Base-by-base conservation (phyloP, 2,888 invertebrate species). In the Lapara coniferarum region DNA sequence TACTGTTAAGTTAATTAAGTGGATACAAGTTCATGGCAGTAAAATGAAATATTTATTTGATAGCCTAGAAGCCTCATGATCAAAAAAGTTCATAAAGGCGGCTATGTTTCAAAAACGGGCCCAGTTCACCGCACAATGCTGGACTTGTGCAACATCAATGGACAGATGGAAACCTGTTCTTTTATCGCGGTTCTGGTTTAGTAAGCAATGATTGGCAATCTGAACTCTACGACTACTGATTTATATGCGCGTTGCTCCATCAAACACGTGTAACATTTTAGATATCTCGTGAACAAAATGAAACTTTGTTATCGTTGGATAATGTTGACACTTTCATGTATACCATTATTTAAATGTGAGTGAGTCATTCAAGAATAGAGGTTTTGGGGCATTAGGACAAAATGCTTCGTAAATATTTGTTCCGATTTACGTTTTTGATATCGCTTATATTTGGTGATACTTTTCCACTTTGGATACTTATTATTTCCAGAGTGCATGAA, bases 101-200 rank as follows among this genome's bases (percentile, higher is more conserved):
- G 7, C 44, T 4, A 16, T 49, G 83, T 87, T 84, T 85, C 84
- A 80, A 84, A 88, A 86, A 85, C 84, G 80, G 82, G 79, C 84
- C 84, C 37, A 51, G 44, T 46, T 53, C 19, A 53, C 44, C 44
- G 71, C 71, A 83, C 83, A 83, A 83, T 84, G 75, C 78, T 66
- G 72, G 70, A 58, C 82, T 85, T 85, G 81, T 82, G 78, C 68
- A 81, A 81, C 77, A 69, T 67, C 72, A 80, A 80, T 80, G 72
- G 77, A 69, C 71, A 75, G 67, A 72, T 77, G 72, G 69, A 73
- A 71, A 74, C 73, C 74, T 63, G 73, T 70, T 74, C 58, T 70
- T 52, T 73, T 75, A 74, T 77, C 69, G 74, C 74, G 75, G 76
- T 55, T 53, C 72, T 77, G 74, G 75, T 73, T 58, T 72, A 71